Base-by-base conservation (phyloP, 2,113 vertebrate species). In the Eretmochelys imbricata region DNA sequence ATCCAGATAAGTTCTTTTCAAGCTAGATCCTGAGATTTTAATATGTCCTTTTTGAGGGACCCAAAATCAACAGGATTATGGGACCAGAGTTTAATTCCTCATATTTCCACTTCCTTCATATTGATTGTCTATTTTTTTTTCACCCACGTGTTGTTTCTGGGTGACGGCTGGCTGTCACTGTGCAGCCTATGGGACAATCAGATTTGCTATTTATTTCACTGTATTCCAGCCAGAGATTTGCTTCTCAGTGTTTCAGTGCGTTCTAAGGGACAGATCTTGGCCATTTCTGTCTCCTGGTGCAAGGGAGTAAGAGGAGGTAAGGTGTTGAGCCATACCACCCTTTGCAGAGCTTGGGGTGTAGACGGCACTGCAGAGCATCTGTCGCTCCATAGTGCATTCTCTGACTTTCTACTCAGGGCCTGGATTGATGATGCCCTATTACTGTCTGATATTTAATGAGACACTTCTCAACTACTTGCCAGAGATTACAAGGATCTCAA, bases 401-500 rank as follows among this genome's bases (percentile, higher is more conserved):
- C 78, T 55, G 5, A 16, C 8, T 59, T 35, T 3, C 11, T 53
- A 78, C 2, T 3, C 31, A 55, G 91, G 85, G 57, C 7, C 20
- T 27, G 38, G 20, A 31, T n/a, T 1, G 25, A 51, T 50, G 49
- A 50, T 14, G 49, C 49, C 49, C 49, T 50, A 50, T 50, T 50
- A 50, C 49, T 78, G 51, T 3, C 82, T 57, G 16, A 27, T 72
- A 9, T 46, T 80, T 88, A 80, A 3, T 8, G 72, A 72, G 65
- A 31, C 10, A 53, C 85, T 88, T 88, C 48, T 88, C 48, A 83
- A 92, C 82, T 87, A 51, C n/a, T 93, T 89, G 22, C 4, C 51
- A 80, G 59, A n/a, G 80, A 85, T 79, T 50, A 72, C 46, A 91
- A 46, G 89, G 87, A 65, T 92, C 83, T 94, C 80, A 94, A 93